Evolutionary conservation across 2,113 vertebrate species (phyloP), one percentile per base, ranked within the genome.

Genomic region (Campylorhamphus procurvoides): DNA sequence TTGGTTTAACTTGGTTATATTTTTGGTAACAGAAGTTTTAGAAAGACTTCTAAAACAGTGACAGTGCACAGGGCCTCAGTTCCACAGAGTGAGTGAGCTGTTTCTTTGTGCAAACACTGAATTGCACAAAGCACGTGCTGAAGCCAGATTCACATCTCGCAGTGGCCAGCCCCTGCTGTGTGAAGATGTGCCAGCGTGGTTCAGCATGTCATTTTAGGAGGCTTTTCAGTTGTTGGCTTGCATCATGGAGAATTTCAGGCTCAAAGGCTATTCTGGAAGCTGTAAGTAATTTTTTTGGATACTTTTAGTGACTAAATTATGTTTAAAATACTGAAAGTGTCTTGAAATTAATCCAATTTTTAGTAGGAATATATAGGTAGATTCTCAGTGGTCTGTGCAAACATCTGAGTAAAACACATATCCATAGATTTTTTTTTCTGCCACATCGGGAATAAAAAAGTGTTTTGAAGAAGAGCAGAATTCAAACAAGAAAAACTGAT

Each of bases 361-460:
- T 46, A 81, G 18, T 37, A 87, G 62, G 49, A 72, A 47, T 84
- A 27, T 27, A 44, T 6, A 44, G 37, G 25, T 37, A 22, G 17
- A 46, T 55, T 27, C 39, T 64, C 25, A 62, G 37, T 69, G 14
- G 19, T 58, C 60, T 75, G 2, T 63, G 25, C 47, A 71, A 63
- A 58, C 9, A 24, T 40, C 39, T 42, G 79, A 83, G 17, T n/a
- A 90, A 90, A 87, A 50, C 13, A 31, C 4, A 33, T 50, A 60
- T 69, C 12, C 22, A 14, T 16, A 66, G 18, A n/a, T 40, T 39
- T 62, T 76, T 76, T 67, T 76, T 19, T 58, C 20, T 55, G 28
- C 4, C 18, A 33, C 7, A n/a, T n/a, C 0, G 0, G 49, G 22
- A 8, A 28, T 13, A 52, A 66, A n/a, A 72, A 35, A 10, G 2